phyloP scores from a whole-genome alignment of 2,797 vertebrate species.

The Lithobates pipiens region DNA sequence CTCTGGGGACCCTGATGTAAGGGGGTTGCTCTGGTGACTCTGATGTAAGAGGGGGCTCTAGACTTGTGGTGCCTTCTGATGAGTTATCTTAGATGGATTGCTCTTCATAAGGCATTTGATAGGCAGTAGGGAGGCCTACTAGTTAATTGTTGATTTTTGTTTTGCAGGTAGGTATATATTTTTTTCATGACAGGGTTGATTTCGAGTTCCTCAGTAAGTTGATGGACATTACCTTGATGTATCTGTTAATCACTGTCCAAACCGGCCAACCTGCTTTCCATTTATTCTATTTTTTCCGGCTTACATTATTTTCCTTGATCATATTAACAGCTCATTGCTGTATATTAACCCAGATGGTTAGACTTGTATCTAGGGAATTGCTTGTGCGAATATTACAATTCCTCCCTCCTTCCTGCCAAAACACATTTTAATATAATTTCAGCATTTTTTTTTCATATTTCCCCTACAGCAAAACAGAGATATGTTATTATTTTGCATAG shows the following conservation, averaged over 20 bases:
- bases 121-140: no score
- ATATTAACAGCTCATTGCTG: constrained; percentile 38
- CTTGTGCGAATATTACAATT: constrained; percentile 27
- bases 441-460: constrained; percentile 53
- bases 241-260: background rate
- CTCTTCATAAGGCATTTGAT: no score
- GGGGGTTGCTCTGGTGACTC: no score
- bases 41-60: no score
- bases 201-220: no score
- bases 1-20: no score
- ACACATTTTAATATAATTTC: constrained; percentile 58
- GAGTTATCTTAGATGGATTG: no score
- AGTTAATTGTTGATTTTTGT: no score
- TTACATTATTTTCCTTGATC: constrained; percentile 18
- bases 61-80: no score
- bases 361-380: constrained; percentile 52
- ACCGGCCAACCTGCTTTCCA: background rate
- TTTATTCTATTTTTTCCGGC: background rate
- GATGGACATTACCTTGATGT: no score
- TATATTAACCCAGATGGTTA: constrained; percentile 52
- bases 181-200: no score
- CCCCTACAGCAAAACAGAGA: constrained; percentile 53
- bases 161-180: no score
- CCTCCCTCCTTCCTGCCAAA: constrained; percentile 32
- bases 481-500: constrained; percentile 58